A percentile compares a stretch with the other conserved stretches of the same genome.
Conservation (phyloP, 2,113 vertebrate species). For the Aptenodytes forsteri region DNA sequence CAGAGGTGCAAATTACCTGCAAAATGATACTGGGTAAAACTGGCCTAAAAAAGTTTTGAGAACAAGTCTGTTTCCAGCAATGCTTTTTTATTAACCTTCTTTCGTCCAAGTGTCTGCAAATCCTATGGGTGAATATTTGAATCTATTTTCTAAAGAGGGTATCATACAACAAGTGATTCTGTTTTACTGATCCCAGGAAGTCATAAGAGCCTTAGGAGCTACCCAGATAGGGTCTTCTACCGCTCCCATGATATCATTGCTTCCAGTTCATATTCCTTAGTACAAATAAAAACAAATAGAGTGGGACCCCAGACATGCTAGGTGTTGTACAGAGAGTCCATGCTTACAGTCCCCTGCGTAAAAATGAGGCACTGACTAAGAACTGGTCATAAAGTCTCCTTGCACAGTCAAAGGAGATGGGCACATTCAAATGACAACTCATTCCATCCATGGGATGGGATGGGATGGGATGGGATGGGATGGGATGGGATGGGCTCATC, state of each 20-base stretch:
- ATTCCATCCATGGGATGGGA: background rate
- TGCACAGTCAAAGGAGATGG: background rate
- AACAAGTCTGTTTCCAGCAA: background rate
- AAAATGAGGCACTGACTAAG: background rate
- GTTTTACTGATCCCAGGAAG: background rate
- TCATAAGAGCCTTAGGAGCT: background rate
- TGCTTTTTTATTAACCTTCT: background rate
- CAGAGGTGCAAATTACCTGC: background rate
- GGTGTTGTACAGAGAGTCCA: background rate
- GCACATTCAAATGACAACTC: background rate
- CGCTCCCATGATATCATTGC: background rate
- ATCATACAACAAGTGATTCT: background rate
- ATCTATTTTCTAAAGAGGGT: background rate
- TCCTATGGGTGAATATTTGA: background rate
- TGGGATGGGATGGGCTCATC: background rate
- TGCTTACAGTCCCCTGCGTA: background rate
- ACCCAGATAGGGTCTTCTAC: background rate
- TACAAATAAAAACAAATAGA: background rate
- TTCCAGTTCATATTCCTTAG: background rate
- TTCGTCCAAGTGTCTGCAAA: background rate
- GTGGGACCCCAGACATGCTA: background rate
- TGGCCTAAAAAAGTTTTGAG: background rate
- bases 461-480: background rate
- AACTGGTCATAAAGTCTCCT: background rate
- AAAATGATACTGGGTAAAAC: background rate